Evolutionary conservation across 2,888 invertebrate genomes (phyloP).

Genomic region (Andrena fulva): DNA sequence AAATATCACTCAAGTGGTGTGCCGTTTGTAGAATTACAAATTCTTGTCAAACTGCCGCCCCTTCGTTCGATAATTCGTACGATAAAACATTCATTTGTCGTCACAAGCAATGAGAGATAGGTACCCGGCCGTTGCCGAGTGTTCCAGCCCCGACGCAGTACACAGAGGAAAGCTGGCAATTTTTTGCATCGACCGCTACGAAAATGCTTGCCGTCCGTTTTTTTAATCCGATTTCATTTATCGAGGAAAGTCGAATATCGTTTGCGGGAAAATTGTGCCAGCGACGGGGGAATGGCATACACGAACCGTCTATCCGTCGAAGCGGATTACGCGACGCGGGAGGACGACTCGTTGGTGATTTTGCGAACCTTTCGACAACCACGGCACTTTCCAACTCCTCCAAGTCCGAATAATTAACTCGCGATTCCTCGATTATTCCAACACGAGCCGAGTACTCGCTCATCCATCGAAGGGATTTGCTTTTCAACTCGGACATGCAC

Average conservation of each 20-base stretch:
- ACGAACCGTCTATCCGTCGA: constrained; percentile 54
- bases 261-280: constrained; percentile 60
- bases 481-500: constrained; percentile 5
- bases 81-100: neutral
- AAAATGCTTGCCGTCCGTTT: constrained; percentile 61
- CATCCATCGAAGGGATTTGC: neutral
- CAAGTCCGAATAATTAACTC: constrained; percentile 40
- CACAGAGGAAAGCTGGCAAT: neutral
- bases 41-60: constrained; percentile 7
- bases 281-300: constrained; percentile 43
- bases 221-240: constrained; percentile 73
- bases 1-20: too few species aligned
- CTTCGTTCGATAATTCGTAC: constrained; percentile 7
- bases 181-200: constrained; percentile 44
- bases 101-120: neutral
- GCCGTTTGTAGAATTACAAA: constrained; percentile 6
- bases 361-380: constrained; percentile 17
- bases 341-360: constrained; percentile 15
- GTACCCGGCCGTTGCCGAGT: too few species aligned
- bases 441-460: neutral
- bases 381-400: constrained; percentile 1
- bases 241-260: constrained; percentile 69
- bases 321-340: constrained; percentile 58
- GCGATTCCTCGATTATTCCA: constrained; percentile 2
- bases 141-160: neutral